These are phyloP conservation scores for Tyria jacobaeae DNA, from an alignment of 2,888 invertebrate genomes.

Conservation along the genomic window DNA sequence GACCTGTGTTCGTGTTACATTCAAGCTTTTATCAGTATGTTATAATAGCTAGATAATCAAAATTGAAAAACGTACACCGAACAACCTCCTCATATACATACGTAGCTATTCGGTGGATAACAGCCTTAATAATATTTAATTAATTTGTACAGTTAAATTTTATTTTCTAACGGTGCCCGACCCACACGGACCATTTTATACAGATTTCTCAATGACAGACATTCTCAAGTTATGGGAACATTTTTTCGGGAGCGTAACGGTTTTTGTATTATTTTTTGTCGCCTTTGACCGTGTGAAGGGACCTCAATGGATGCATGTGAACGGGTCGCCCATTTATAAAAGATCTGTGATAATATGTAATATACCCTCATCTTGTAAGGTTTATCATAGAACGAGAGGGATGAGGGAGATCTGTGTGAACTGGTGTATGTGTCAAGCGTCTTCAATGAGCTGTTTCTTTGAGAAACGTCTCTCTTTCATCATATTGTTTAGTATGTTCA, in stretches of 20 bases:
- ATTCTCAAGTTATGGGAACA: conserved; percentile 82
- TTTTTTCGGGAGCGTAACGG: conserved; percentile 84
- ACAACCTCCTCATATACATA: no score
- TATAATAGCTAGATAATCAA: no score
- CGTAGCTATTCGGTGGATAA: no score
- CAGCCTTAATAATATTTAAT: conserved; percentile 7
- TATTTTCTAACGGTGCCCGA: conserved; percentile 35
- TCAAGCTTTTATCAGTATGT: no score
- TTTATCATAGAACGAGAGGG: conserved; percentile 42
- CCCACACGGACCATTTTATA: conserved; percentile 55
- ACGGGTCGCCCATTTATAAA: conserved; percentile 59
- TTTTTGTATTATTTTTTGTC: conserved; percentile 86
- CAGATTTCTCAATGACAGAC: conserved; percentile 79
- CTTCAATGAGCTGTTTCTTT: conserved; percentile 81
- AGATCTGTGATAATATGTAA: conserved; percentile 58
- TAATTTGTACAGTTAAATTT: conserved; percentile 25
- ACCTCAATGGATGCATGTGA: conserved; percentile 83
- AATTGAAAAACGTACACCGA: no score
- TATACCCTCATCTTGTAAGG: conserved; percentile 36
- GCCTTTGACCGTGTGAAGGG: conserved; percentile 83
- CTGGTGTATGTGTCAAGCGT: conserved; percentile 61
- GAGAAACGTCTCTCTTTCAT: conserved; percentile 68
- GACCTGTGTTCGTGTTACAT: no score
- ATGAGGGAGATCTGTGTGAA: conserved; percentile 55
- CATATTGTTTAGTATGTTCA: conserved; percentile 75